Evolutionary conservation across 2,797 vertebrate species (phyloP).

Genomic region (Notolabrus celidotus): DNA sequence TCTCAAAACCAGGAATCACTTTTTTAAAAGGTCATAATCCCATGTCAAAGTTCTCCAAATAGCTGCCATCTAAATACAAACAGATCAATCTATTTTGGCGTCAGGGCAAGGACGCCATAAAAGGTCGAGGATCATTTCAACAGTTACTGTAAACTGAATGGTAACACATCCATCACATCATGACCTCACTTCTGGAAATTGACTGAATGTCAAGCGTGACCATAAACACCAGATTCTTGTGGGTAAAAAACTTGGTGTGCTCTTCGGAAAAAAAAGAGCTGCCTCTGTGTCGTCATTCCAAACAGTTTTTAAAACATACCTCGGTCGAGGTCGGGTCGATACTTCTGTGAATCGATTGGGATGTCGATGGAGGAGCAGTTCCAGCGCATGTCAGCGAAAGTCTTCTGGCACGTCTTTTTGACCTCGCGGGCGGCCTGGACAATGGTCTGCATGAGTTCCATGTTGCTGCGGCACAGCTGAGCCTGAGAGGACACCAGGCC

Average conservation of each 20-base stretch:
- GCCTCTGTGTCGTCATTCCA: neutral
- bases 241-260: constrained; percentile 19
- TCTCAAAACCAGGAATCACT: neutral
- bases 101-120: constrained; percentile 30
- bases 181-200: constrained; percentile 45
- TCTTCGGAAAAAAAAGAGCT: constrained; percentile 17
- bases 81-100: constrained; percentile 47
- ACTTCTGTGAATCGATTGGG: constrained; percentile 87
- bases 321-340: constrained; percentile 95
- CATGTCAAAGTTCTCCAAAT: constrained; percentile 15
- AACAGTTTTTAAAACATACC: constrained; percentile 79
- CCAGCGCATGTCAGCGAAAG: constrained; percentile 97
- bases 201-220: constrained; percentile 38
- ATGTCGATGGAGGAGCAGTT: constrained; percentile 98
- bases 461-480: constrained; percentile 96
- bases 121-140: constrained; percentile 41
- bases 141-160: constrained; percentile 52
- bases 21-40: constrained; percentile 26
- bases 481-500: constrained; percentile 96
- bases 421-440: constrained; percentile 94
- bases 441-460: constrained; percentile 97
- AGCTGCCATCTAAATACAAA: constrained; percentile 11
- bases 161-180: constrained; percentile 44
- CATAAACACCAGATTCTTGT: constrained; percentile 39
- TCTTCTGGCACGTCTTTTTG: constrained; percentile 95